Conservation (phyloP, 2,888 invertebrate species). For the Drosophila birchii region DNA sequence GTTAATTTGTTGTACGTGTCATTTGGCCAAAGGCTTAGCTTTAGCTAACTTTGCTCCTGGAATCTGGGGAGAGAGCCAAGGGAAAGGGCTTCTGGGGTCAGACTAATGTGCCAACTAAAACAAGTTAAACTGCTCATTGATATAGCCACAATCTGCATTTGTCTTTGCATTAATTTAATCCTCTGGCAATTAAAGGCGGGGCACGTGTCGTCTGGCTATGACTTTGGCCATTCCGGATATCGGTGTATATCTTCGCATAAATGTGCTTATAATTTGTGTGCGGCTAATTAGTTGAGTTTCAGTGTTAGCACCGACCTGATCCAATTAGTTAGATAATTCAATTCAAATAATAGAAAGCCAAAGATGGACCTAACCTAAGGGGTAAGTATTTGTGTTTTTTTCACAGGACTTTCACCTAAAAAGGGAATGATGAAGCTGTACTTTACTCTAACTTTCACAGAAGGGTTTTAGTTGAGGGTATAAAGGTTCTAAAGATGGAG, state of each 20-base stretch:
- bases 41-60: conserved; percentile 21
- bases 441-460: neutral
- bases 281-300: conserved; percentile 60
- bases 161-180: conserved; percentile 57
- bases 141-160: conserved; percentile 48
- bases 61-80: neutral
- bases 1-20: conserved; percentile 68
- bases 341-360: conserved; percentile 46
- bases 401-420: conserved; percentile 11
- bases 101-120: conserved; percentile 27
- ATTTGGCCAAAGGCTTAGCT: conserved; percentile 8
- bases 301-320: conserved; percentile 32
- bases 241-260: conserved; percentile 38
- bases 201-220: conserved; percentile 7
- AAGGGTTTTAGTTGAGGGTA: neutral
- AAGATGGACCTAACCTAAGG: conserved; percentile 21
- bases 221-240: conserved; percentile 26
- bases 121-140: conserved; percentile 37
- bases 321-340: conserved; percentile 68
- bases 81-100: neutral
- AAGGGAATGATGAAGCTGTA: conserved; percentile 1
- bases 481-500: neutral
- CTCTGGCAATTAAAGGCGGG: conserved; percentile 49
- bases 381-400: conserved; percentile 36
- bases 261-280: conserved; percentile 55